Evolutionary conservation across 2,113 vertebrate species (phyloP).

Genomic region (Bolborhynchus lineola): DNA sequence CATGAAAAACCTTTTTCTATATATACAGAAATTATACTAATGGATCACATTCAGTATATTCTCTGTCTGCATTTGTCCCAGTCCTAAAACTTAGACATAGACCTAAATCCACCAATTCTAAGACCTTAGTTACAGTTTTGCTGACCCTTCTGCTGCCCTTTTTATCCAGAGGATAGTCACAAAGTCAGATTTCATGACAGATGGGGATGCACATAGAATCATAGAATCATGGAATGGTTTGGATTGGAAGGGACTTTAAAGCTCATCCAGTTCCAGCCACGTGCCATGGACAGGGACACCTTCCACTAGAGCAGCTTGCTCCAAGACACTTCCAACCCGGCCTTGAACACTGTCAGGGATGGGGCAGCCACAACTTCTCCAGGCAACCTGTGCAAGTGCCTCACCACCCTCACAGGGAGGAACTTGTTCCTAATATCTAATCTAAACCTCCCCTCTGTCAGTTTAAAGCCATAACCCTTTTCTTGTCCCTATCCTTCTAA

Average conservation of each 20-base stretch:
- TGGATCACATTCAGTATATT: not conserved
- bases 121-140: not conserved
- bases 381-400: not conserved
- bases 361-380: not conserved
- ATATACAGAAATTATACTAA: not conserved
- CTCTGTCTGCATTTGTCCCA: not conserved
- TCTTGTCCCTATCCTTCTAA: not conserved
- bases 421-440: not conserved
- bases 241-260: not conserved
- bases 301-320: not conserved
- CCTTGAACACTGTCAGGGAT: not conserved
- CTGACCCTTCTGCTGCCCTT: not conserved
- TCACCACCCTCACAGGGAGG: not conserved
- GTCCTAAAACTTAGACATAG: not conserved
- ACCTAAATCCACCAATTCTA: not conserved
- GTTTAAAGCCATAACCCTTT: not conserved
- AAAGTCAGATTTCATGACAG: not conserved
- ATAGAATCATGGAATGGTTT: not conserved
- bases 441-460: not conserved
- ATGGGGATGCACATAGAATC: fast-evolving
- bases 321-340: not conserved
- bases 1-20: fast-evolving
- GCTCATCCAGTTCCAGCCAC: not conserved
- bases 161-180: not conserved
- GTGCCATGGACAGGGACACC: not conserved